A percentile compares a stretch with the other conserved stretches of the same genome.
These are phyloP conservation scores for Phrynocephalus vlangalii DNA, from an alignment of 2,797 vertebrate species.

Conservation along the genomic window DNA sequence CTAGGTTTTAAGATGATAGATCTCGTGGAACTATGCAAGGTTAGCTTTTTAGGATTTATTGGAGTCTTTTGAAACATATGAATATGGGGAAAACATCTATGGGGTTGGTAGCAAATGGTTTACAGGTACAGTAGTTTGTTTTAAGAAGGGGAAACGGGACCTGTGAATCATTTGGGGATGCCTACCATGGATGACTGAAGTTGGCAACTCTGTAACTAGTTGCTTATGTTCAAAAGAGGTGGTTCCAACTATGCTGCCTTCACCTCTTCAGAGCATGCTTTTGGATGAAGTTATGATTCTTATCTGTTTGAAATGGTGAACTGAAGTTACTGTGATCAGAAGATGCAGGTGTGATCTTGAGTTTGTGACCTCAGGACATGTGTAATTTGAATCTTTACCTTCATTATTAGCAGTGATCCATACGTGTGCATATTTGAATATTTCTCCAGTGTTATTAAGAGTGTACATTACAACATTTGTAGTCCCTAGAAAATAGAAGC, in stretches of 20 bases:
- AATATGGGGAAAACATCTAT: background rate
- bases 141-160: too few species aligned
- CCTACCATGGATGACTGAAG: background rate
- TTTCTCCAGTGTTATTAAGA: background rate
- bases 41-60: background rate
- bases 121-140: too few species aligned
- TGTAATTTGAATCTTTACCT: background rate
- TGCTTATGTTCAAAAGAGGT: background rate
- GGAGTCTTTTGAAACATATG: background rate
- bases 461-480: fast-evolving
- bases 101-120: too few species aligned
- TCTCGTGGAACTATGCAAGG: background rate
- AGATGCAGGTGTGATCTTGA: background rate
- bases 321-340: background rate
- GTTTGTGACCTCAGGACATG: background rate
- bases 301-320: background rate
- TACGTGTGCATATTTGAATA: background rate
- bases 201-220: background rate
- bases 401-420: background rate
- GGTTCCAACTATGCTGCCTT: too few species aligned
- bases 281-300: background rate
- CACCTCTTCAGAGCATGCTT: background rate
- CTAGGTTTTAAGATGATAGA: background rate
- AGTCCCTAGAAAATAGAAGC: background rate
- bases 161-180: background rate